phyloP scores from a whole-genome alignment of 2,797 vertebrate genomes.

The Valencia hispanica region DNA sequence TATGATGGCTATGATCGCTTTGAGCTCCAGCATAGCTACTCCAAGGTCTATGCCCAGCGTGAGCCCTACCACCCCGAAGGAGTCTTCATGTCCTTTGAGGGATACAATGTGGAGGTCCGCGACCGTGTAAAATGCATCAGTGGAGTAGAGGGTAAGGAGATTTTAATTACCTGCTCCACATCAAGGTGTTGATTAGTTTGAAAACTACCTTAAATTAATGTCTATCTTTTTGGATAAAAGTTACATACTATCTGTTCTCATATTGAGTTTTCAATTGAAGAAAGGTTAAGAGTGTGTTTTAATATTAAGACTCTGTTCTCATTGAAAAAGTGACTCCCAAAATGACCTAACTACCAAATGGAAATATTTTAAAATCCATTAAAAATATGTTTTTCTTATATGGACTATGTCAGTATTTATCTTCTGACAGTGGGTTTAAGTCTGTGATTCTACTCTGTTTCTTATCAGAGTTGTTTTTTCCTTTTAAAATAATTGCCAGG shows the following conservation, averaged over 20 bases:
- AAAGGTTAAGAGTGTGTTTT: neutral
- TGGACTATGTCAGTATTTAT: slow-evolving; percentile 4
- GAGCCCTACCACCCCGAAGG: slow-evolving; percentile 93
- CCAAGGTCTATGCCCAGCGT: slow-evolving; percentile 93
- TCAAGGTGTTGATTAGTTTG: neutral
- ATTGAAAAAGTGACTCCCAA: neutral
- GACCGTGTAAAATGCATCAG: slow-evolving; percentile 98
- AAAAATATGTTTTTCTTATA: slow-evolving; percentile 7
- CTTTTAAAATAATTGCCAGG: slow-evolving; percentile 58
- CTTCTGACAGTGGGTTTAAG: slow-evolving; percentile 2
- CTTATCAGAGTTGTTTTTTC: slow-evolving; percentile 43
- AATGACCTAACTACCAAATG: neutral
- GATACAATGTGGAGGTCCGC: slow-evolving; percentile 97
- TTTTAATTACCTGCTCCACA: neutral
- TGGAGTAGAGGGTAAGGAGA: slow-evolving; percentile 90
- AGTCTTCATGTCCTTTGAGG: slow-evolving; percentile 99
- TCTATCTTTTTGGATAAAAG: neutral
- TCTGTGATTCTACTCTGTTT: slow-evolving; percentile 17
- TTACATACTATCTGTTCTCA: neutral
- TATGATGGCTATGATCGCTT: slow-evolving; percentile 93
- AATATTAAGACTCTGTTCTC: neutral
- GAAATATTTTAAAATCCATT: slow-evolving; percentile 26
- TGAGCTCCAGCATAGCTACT: slow-evolving; percentile 98
- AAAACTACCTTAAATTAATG: neutral
- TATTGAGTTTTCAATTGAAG: neutral